These are phyloP conservation scores for Petrolisthes manimaculis DNA, from an alignment of 2,888 invertebrate species.

Conservation along the genomic window DNA sequence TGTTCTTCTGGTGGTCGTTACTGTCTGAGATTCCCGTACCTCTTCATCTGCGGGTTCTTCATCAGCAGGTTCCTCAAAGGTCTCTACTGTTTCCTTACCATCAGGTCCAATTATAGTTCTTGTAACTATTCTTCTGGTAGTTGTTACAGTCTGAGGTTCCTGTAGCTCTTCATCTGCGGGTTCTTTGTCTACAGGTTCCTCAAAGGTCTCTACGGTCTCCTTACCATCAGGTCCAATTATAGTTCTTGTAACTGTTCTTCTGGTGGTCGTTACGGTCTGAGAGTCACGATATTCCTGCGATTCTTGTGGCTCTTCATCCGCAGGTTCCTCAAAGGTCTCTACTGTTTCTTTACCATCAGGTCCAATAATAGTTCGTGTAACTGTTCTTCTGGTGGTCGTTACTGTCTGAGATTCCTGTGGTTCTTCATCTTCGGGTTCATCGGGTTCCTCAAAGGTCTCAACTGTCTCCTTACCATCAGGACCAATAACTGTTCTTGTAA, in stretches of 20 bases:
- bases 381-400: constrained; percentile 20
- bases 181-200: constrained; percentile 17
- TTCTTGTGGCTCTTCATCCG: constrained; percentile 30
- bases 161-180: not conserved
- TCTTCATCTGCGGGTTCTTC: not conserved
- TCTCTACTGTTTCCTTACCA: constrained; percentile 2
- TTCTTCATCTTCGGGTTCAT: constrained; percentile 12
- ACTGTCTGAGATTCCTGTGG: constrained; percentile 17
- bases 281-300: constrained; percentile 3
- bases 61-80: not conserved
- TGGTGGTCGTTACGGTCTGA: not conserved
- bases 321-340: not conserved
- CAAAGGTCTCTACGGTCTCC: constrained; percentile 28
- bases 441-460: not conserved
- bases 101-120: not conserved
- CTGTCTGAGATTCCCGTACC: constrained; percentile 5
- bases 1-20: constrained; percentile 9
- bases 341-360: constrained; percentile 4
- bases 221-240: constrained; percentile 24
- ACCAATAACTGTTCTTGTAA: constrained; percentile 16
- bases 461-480: constrained; percentile 22
- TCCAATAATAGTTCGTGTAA: constrained; percentile 20
- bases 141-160: not conserved
- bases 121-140: constrained; percentile 20
- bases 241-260: constrained; percentile 21